Conservation (phyloP, 1,140 invertebrate species). For the Copidosoma floridanum region DNA sequence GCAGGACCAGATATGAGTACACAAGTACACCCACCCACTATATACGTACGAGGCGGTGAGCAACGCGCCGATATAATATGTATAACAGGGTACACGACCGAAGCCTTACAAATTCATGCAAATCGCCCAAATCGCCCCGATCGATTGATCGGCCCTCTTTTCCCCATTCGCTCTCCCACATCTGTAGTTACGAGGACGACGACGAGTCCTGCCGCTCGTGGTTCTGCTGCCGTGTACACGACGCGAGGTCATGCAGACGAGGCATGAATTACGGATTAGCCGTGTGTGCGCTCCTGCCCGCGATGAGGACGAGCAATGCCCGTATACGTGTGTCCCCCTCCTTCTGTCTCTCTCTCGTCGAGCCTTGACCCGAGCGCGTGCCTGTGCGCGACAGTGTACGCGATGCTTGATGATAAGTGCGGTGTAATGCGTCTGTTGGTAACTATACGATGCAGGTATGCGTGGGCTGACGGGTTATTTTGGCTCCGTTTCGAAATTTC, state of each 20-base stretch:
- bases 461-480: background rate
- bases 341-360: too few species aligned
- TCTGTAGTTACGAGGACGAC: too few species aligned
- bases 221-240: background rate
- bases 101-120: slow-evolving; percentile 15
- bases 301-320: too few species aligned
- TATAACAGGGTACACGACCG: too few species aligned
- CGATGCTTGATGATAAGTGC: too few species aligned
- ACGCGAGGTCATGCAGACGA: background rate
- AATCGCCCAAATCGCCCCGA: background rate
- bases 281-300: background rate
- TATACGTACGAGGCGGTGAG: background rate
- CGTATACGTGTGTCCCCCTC: too few species aligned
- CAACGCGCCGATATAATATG: too few species aligned
- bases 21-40: too few species aligned
- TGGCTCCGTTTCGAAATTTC: background rate
- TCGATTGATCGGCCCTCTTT: slow-evolving; percentile 8
- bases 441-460: background rate
- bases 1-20: too few species aligned
- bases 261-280: slow-evolving; percentile 19
- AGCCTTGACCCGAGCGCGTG: slow-evolving; percentile 16
- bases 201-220: too few species aligned
- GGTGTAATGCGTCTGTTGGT: background rate
- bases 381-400: too few species aligned
- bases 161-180: too few species aligned